Conservation (phyloP, 2,888 invertebrate species). For the Ennomos erosarius region DNA sequence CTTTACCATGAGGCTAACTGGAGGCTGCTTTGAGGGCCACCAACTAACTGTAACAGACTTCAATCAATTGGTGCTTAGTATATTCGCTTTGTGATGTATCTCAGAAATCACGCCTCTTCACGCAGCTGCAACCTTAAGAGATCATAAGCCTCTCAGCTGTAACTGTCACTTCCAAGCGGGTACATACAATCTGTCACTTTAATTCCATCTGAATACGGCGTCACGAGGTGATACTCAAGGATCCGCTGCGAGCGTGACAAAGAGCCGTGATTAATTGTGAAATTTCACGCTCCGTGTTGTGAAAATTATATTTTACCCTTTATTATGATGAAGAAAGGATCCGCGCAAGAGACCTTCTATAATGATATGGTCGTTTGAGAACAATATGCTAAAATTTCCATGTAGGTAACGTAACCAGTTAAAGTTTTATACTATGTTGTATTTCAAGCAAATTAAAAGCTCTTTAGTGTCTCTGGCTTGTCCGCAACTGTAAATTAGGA, state of each 20-base stretch:
- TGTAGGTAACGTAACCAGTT: too few relatives aligned
- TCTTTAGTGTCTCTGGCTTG: too few relatives aligned
- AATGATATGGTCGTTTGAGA: not conserved
- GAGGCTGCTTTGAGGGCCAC: too few relatives aligned
- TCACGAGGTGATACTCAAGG: constrained; percentile 26
- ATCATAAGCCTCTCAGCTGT: constrained; percentile 10
- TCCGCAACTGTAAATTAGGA: too few relatives aligned
- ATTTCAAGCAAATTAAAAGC: too few relatives aligned
- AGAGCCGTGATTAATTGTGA: constrained; percentile 34
- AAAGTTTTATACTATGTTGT: too few relatives aligned
- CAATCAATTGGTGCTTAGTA: too few relatives aligned
- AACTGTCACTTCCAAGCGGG: constrained; percentile 6
- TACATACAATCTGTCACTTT: constrained; percentile 26
- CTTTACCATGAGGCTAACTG: too few relatives aligned
- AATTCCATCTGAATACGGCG: constrained; percentile 27
- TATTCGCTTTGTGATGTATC: not conserved
- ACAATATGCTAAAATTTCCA: too few relatives aligned
- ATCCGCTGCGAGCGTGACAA: constrained; percentile 25
- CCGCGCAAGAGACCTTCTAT: not conserved
- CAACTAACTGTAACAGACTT: too few relatives aligned
- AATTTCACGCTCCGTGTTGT: constrained; percentile 28
- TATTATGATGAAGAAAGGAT: constrained; percentile 19
- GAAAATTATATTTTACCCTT: constrained; percentile 34
- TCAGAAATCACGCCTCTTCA: constrained; percentile 9
- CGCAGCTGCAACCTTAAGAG: constrained; percentile 7